Conservation (phyloP, 2,888 invertebrate genomes). For the Gerris lacustris region DNA sequence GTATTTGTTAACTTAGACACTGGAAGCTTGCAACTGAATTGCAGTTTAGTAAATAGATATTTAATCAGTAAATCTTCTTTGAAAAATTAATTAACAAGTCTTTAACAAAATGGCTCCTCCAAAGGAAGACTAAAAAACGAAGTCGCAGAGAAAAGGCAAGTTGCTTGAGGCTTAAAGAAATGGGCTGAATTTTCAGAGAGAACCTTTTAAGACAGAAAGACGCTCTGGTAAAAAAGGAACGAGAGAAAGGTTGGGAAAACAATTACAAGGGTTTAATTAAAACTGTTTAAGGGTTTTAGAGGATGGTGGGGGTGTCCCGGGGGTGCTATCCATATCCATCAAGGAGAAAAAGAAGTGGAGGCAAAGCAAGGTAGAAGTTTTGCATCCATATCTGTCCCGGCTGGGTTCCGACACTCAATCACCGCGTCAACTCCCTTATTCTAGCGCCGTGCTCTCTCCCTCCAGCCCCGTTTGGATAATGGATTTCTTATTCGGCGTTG, state of each 20-base stretch:
- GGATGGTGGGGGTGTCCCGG: not conserved
- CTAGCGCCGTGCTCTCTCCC: not conserved
- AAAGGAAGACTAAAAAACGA: too few species aligned
- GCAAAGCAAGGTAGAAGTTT: not conserved
- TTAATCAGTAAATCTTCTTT: too few species aligned
- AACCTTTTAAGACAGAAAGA: too few species aligned
- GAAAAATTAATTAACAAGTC: too few species aligned
- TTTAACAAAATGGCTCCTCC: too few species aligned
- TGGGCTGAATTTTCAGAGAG: too few species aligned
- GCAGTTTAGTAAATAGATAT: too few species aligned
- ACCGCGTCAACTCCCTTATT: not conserved
- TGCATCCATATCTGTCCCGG: not conserved
- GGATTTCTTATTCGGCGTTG: constrained; percentile 5
- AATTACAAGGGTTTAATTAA: constrained; percentile 5
- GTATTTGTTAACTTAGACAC: too few species aligned
- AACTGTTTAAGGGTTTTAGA: not conserved
- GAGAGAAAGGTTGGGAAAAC: not conserved
- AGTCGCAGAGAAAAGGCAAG: too few species aligned
- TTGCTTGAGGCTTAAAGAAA: too few species aligned
- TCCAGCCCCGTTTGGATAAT: not conserved
- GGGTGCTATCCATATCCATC: constrained; percentile 2
- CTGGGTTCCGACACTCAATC: not conserved
- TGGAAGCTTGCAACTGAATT: too few species aligned
- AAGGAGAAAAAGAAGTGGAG: not conserved
- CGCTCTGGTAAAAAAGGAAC: not conserved